A percentile compares a stretch with the other conserved stretches of the same genome.
These are phyloP conservation scores for Casuarius casuarius DNA, from an alignment of 2,113 vertebrate genomes.

Conservation along the genomic window DNA sequence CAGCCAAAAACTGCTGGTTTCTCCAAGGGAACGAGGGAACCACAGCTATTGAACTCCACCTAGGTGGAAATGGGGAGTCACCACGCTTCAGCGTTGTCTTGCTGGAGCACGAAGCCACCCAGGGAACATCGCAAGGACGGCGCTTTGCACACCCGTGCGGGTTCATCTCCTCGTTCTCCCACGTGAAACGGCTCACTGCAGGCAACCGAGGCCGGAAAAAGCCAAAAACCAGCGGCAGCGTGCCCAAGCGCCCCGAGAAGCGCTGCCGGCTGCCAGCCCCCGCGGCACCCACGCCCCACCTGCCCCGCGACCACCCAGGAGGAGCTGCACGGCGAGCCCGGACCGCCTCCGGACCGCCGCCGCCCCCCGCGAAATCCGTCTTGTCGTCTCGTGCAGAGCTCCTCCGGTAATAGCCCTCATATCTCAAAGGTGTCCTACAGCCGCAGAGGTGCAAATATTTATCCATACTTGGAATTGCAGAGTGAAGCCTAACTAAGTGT, in stretches of 20 bases:
- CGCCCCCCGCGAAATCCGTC: background rate
- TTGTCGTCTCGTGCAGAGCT: background rate
- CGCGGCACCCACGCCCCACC: background rate
- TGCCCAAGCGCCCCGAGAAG: background rate
- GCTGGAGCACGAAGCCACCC: background rate
- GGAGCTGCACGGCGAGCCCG: background rate
- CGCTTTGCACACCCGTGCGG: background rate
- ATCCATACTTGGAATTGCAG: constrained; percentile 67
- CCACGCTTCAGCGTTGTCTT: background rate
- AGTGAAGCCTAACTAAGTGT: background rate
- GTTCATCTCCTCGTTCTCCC: background rate
- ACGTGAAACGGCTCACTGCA: background rate
- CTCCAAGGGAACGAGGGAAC: background rate
- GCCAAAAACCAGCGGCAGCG: background rate
- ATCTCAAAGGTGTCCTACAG: constrained; percentile 41
- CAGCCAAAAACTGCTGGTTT: background rate
- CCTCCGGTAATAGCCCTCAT: background rate
- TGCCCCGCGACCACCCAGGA: constrained; percentile 35
- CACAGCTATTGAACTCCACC: fast-evolving
- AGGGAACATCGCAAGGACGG: background rate
- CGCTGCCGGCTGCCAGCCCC: background rate
- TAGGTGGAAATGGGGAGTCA: fast-evolving
- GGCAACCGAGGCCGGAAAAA: background rate
- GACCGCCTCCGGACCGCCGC: background rate
- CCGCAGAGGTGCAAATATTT: constrained; percentile 70